Evolutionary conservation across 2,113 vertebrate species (phyloP), one percentile per base, ranked within the genome.

Genomic region (Phocoena phocoena): DNA sequence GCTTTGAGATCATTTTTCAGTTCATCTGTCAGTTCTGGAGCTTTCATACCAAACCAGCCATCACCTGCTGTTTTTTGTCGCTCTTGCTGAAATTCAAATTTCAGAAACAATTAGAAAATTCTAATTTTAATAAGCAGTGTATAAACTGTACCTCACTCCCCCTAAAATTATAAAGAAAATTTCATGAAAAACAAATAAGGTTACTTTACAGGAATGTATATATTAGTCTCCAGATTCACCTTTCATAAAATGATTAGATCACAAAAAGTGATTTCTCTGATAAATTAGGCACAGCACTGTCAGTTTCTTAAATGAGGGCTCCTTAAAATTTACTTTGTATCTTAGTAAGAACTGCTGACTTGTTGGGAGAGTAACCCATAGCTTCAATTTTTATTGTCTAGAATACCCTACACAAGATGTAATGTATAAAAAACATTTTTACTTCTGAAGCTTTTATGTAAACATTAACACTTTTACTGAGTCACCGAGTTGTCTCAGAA

Each of bases 1-100:
- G 99, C 99, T 88, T 99, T 98, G 36, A 99, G 99, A 95, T 99
- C 99, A 68, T 99, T 99, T 97, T 99, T 99, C 86, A 99, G 97
- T 96, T 99, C 99, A 33, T 98, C 98, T 3, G 99, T 99, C 95
- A 99, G 74, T 98, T 99, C 99, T 8, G 99, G 99, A 62, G 99
- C 99, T 98, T 99, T 99, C 99, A 99, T 99, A 88, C 99, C 99
- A 98, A 99, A 99, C 99, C 99, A 99, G 55, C 99, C 98, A 4
- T 99, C 99, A 58, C 99, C 99, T 20, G 99, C 98, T 28, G 99
- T 99, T 97, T 99, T 99, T 20, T 98, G 99, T 96, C 98, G 98
- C 94, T 99, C 99, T 93, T 97, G 98, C 99, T 99, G 97, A 93
- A 98, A 98, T 96, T 77, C 53, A 98, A 93, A 70, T 97, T 31